Conservation (phyloP, 2,888 invertebrate species). For the Pachliopta kotzebuea region DNA sequence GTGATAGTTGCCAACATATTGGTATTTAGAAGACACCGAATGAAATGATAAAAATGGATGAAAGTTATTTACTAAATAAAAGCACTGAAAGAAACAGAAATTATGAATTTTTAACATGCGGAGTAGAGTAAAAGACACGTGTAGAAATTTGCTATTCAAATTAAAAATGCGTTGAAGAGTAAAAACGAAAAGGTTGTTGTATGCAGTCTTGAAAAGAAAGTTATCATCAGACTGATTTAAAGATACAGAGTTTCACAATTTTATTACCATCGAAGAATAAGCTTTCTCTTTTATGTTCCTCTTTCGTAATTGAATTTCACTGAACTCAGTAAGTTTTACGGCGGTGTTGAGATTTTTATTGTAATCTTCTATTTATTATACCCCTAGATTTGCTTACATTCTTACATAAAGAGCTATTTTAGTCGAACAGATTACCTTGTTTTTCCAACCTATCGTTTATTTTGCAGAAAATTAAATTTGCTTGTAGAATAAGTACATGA, state of each 20-base stretch:
- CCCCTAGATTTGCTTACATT: slow-evolving; percentile 5
- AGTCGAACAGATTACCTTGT: neutral
- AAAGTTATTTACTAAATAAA: no score
- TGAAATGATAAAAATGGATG: no score
- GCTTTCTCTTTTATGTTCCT: slow-evolving; percentile 10
- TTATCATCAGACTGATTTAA: slow-evolving; percentile 21
- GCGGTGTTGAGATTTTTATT: slow-evolving; percentile 15
- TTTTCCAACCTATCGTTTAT: neutral
- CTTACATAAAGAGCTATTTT: neutral
- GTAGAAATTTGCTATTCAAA: no score
- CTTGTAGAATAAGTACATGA: no score
- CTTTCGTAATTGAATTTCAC: slow-evolving; percentile 14
- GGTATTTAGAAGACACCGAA: no score
- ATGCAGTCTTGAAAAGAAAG: slow-evolving; percentile 1
- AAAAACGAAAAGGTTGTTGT: neutral
- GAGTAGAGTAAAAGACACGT: no score
- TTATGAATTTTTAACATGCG: no score
- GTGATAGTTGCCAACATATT: no score
- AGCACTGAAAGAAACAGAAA: no score
- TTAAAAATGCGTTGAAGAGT: neutral
- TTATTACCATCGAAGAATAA: slow-evolving; percentile 22
- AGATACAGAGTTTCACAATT: slow-evolving; percentile 20
- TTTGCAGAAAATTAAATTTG: no score
- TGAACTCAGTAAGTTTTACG: slow-evolving; percentile 19
- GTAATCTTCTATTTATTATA: slow-evolving; percentile 11